These are phyloP conservation scores for Caligus rogercresseyi DNA, from an alignment of 1,140 invertebrate species.

Conservation along the genomic window DNA sequence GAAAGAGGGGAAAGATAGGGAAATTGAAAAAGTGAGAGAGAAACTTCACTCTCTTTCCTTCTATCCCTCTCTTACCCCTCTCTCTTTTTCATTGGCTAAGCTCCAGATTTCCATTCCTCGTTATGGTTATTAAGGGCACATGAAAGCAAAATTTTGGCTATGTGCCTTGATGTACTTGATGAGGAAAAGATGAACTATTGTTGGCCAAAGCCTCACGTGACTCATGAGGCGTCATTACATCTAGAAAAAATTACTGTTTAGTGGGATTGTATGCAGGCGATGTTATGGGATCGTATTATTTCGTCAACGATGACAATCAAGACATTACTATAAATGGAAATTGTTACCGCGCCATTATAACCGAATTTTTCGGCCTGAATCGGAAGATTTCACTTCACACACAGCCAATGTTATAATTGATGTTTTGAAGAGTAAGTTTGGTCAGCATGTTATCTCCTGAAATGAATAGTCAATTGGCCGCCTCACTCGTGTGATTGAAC, in stretches of 20 bases:
- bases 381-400: not conserved
- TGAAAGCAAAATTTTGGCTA: no score
- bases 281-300: not conserved
- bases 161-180: no score
- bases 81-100: no score
- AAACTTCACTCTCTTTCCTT: no score
- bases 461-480: not conserved
- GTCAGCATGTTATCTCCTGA: not conserved
- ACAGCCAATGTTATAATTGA: not conserved
- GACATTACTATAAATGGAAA: not conserved
- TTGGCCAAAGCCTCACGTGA: no score
- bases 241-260: not conserved
- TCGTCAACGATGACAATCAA: not conserved
- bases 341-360: not conserved
- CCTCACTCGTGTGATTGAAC: not conserved
- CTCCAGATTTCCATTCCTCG: no score
- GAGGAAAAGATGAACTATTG: no score
- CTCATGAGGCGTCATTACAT: not conserved
- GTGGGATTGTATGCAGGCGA: not conserved
- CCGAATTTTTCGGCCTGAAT: not conserved
- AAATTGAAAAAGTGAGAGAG: no score
- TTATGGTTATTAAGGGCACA: no score
- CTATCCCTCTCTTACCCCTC: no score
- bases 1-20: no score
- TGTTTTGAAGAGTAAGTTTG: not conserved